Conservation (phyloP, 2,888 invertebrate species). For the Dryocosmus kuriphilus region DNA sequence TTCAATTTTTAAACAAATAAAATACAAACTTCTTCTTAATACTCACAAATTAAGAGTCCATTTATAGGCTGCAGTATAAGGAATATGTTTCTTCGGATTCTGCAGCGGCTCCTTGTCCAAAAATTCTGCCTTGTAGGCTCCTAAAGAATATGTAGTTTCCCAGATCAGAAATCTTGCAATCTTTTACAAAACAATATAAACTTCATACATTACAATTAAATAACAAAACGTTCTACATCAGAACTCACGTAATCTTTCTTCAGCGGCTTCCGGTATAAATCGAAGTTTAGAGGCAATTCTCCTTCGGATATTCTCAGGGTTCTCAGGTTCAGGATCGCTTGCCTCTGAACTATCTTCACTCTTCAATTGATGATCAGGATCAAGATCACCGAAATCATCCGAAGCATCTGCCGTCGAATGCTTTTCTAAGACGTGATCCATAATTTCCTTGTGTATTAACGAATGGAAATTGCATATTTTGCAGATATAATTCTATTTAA, state of each 20-base stretch:
- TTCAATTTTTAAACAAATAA: no score
- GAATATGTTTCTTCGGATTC: slow-evolving; percentile 32
- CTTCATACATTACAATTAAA: neutral
- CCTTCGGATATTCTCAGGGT: slow-evolving; percentile 31
- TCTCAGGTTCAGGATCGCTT: slow-evolving; percentile 47
- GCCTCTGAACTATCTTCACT: slow-evolving; percentile 51
- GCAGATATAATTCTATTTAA: slow-evolving; percentile 67
- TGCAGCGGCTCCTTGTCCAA: slow-evolving; percentile 9
- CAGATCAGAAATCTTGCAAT: neutral
- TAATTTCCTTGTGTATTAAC: slow-evolving; percentile 61
- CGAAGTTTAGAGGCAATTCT: slow-evolving; percentile 5
- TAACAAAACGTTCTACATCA: neutral
- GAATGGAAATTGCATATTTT: slow-evolving; percentile 69
- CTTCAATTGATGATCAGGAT: slow-evolving; percentile 51
- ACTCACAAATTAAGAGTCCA: slow-evolving; percentile 74
- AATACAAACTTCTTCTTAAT: slow-evolving; percentile 8
- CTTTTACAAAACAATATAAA: neutral
- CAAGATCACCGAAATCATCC: slow-evolving; percentile 40
- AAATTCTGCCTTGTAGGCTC: slow-evolving; percentile 10
- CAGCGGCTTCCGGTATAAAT: neutral
- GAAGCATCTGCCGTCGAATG: slow-evolving; percentile 60
- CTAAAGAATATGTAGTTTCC: neutral
- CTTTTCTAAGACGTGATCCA: slow-evolving; percentile 64
- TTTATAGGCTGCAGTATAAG: slow-evolving; percentile 60
- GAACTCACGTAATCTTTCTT: slow-evolving; percentile 22